Conservation (phyloP, 2,797 vertebrate genomes). For the Poliocrania exsul region DNA sequence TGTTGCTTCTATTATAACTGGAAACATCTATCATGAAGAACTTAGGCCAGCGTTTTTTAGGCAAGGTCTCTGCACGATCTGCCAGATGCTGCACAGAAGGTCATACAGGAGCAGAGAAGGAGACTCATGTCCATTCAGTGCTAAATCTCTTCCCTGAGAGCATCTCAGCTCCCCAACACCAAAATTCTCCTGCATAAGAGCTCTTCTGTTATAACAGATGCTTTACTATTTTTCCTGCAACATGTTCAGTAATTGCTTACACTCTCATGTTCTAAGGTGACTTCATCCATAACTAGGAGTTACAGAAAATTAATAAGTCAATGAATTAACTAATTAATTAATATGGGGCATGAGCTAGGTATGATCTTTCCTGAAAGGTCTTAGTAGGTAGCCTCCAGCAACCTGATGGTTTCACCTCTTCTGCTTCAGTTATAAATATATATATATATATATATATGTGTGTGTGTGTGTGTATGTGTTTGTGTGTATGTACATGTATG, state of each 20-base stretch:
- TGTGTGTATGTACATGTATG: neutral
- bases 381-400: neutral
- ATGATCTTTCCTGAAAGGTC: neutral
- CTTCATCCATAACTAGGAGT: neutral
- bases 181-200: neutral
- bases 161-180: neutral
- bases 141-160: neutral
- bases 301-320: neutral
- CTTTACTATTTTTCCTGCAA: neutral
- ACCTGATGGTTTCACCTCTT: neutral
- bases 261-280: neutral
- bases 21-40: neutral
- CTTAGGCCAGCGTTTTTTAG: neutral
- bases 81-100: neutral
- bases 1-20: neutral
- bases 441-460: too few species aligned
- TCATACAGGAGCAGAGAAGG: neutral
- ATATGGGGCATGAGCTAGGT: neutral
- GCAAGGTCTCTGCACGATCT: neutral
- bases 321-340: neutral
- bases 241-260: neutral
- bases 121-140: neutral
- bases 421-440: neutral
- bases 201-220: neutral
- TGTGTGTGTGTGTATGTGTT: neutral